A percentile compares a stretch with the other conserved stretches of the same genome.
These are phyloP conservation scores for Rhinoderma darwinii DNA, from an alignment of 2,113 vertebrate genomes.

Conservation along the genomic window DNA sequence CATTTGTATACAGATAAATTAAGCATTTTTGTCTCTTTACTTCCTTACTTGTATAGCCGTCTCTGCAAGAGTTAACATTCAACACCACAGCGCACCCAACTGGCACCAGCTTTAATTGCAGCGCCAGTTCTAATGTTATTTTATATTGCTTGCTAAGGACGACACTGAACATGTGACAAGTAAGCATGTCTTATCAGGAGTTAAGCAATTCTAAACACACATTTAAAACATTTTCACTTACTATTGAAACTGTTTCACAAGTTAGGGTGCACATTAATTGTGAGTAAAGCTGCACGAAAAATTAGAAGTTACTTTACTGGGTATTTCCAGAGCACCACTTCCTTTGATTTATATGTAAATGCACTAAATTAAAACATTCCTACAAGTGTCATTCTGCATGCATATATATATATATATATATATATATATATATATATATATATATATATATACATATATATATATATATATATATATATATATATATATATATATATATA, in stretches of 20 bases:
- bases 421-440: too few relatives aligned
- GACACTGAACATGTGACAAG: background rate
- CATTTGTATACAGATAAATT: too few relatives aligned
- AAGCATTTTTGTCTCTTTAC: background rate
- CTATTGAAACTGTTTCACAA: background rate
- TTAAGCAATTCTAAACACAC: background rate
- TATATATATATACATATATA: too few relatives aligned
- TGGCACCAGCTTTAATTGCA: slow-evolving; percentile 22
- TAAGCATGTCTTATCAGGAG: background rate
- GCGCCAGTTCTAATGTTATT: background rate
- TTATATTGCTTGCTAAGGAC: background rate
- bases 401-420: too few relatives aligned
- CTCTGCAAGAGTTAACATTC: background rate
- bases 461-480: too few relatives aligned
- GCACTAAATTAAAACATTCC: background rate
- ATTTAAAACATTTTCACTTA: background rate
- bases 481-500: too few relatives aligned
- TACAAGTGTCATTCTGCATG: background rate
- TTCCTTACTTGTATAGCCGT: background rate
- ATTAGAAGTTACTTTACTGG: background rate
- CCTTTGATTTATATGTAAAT: background rate
- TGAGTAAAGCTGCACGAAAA: background rate
- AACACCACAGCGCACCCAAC: slow-evolving; percentile 26
- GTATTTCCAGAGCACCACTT: background rate
- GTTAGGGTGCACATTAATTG: background rate